phyloP scores from a whole-genome alignment of 2,113 vertebrate genomes.

The Perognathus longimembris region DNA sequence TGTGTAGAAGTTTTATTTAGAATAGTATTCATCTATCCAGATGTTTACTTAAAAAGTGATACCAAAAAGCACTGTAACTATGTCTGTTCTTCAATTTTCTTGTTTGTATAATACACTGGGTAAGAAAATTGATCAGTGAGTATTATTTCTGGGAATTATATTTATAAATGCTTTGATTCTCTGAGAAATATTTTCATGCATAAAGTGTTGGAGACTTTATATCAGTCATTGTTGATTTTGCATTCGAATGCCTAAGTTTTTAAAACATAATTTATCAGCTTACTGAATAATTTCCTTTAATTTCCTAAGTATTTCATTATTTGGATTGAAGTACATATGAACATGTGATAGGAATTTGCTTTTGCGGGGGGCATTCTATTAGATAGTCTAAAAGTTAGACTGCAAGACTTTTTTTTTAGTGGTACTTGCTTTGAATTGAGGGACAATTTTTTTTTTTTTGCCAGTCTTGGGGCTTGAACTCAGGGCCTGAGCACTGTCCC shows the following conservation, averaged over 20 bases:
- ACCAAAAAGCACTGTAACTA: too few species aligned
- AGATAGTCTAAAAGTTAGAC: too few species aligned
- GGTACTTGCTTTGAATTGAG: too few species aligned
- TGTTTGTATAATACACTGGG: rapidly evolving
- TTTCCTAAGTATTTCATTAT: conserved; percentile 34
- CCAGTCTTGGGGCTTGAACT: too few species aligned
- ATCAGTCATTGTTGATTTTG: neutral
- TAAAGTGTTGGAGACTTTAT: neutral
- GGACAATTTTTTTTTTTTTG: too few species aligned
- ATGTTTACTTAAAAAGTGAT: neutral
- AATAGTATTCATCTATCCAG: neutral
- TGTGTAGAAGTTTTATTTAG: neutral
- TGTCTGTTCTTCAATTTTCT: neutral
- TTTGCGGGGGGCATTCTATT: neutral
- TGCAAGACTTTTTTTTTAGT: too few species aligned
- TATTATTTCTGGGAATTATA: neutral
- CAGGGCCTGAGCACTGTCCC: too few species aligned
- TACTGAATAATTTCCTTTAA: conserved; percentile 6
- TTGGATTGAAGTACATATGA: neutral
- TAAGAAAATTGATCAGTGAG: neutral
- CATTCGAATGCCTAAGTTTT: neutral
- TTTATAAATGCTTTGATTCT: neutral
- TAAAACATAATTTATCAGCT: neutral
- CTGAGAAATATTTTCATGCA: too few species aligned
- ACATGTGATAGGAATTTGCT: neutral